Base-by-base conservation (phyloP, 1,140 invertebrate genomes). In the Xylocopa sonorina region DNA sequence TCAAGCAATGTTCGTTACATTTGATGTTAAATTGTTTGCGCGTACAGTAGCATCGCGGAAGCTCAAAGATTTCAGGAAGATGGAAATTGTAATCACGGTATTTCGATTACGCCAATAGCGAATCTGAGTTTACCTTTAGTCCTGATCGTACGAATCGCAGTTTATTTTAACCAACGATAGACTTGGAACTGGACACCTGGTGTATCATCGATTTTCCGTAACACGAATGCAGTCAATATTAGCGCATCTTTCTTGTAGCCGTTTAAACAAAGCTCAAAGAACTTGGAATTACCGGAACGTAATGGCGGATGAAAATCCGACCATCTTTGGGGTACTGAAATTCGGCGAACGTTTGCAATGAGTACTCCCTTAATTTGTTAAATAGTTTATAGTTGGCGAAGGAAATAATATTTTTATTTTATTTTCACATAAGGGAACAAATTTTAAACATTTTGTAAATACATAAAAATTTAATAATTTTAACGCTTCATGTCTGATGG, bases 101-200 rank as follows among this genome's bases (percentile, higher is more conserved):
- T 60, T 60, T 10, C 32, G 32, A 60, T 34, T 34, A 34, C 29
- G 57, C 21, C 21, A 12, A n/a, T 34, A 16, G 29, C 27, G 55
- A 57, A 57, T 57, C 34, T 21, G 57, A 60, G 32, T 60, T 34
- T 38, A 38, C 57, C 57, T 21, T 21, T 32, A 32, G 32, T 18
- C 18, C 29, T 21, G 57, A 60, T 60, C 57, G 18, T 68, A 18
- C 32, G 41, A 27, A 38, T 21, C 57, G 57, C 32, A 67, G 48
- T 53, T 53, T 53, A 38, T 53, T 48, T 68, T 68, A 68, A 68
- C 66, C 14, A 38, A 53, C 12, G 66, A 27, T 53, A 34, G 43
- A 34, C 7, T n/a, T 7, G 32, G n/a, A 27, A 68, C 21, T 38
- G 50, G 32, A 51, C 66, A 68, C 48, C 32, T 68, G 66, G 66